Evolutionary conservation across 2,888 invertebrate species (phyloP), one percentile per base, ranked within the genome.

Genomic region (Ditylenchus weischeri): DNA sequence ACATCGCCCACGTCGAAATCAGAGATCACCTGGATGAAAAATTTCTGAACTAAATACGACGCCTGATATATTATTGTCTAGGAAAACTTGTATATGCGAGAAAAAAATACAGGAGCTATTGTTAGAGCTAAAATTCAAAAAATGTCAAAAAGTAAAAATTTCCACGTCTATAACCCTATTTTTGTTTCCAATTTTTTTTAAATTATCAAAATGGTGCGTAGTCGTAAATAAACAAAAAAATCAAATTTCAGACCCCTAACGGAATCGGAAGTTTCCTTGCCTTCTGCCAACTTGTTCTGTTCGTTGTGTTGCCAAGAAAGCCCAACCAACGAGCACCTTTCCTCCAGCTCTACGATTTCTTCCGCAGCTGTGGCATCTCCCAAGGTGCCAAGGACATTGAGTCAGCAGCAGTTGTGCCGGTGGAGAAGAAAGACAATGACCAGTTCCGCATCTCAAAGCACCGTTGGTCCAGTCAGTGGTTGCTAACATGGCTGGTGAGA

Each of bases 171-270:
- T n/a, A n/a, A n/a, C n/a, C n/a, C n/a, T n/a, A n/a, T n/a, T n/a
- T n/a, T n/a, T n/a, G n/a, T n/a, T n/a, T n/a, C n/a, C n/a, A n/a
- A n/a, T n/a, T n/a, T n/a, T n/a, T n/a, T n/a, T n/a, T n/a, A n/a
- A n/a, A n/a, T n/a, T n/a, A n/a, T n/a, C n/a, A n/a, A n/a, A n/a
- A n/a, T n/a, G n/a, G n/a, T n/a, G n/a, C n/a, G n/a, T n/a, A n/a
- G n/a, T n/a, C n/a, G n/a, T n/a, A n/a, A n/a, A n/a, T n/a, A n/a
- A n/a, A n/a, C n/a, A n/a, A n/a, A n/a, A n/a, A n/a, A n/a, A n/a
- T n/a, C n/a, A n/a, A n/a, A n/a, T 87, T 87, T 78, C 85, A 90
- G 90, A 86, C 89, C 75, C 90, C 92, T 54, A 93, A 92, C 85
- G 87, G 90, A 62, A 85, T 91, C 77, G 92, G 92, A 49, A 89